Evolutionary conservation across 1,140 invertebrate species (phyloP), one percentile per base, ranked within the genome.

Genomic region (Pachypsylla venusta): DNA sequence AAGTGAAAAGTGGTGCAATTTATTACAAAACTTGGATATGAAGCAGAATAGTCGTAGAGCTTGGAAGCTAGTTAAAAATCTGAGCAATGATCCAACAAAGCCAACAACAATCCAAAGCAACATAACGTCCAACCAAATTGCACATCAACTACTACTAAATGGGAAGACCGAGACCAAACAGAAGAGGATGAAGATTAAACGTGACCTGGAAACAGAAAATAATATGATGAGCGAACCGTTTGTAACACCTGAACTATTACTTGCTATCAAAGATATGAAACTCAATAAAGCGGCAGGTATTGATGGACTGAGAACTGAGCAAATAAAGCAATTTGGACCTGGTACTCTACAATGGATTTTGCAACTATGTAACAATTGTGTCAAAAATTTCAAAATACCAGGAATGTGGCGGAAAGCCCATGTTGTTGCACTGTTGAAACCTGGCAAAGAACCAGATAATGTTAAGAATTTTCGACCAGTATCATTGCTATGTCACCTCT

Each of bases 401-500:
- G 25, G 20, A 14, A 14, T 24, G 55, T 60, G 7, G n/a, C 2
- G 25, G 2, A 27, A 59, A 28, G 48, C 61, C 25, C 28, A 54
- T 20, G 61, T 62, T 10, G 56, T 62, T 55, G 61, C 61, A n/a
- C 25, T 62, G 16, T 54, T 55, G 30, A 59, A 59, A 54, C 60
- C 60, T 39, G 60, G 60, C 7, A 61, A 61, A 59, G 57, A 25
- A 24, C 57, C 57, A 30, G 55, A 27, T 39, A 53, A 61, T 27
- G 60, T 57, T 39, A 59, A 53, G 24, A 61, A 59, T 19, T 61
- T 54, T 39, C 58, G 60, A 39, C 60, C 57, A 7, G 39, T 61
- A 16, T 61, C 57, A 28, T 57, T 59, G 26, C 59, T 62, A 56
- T 48, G 54, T 53, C 61, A 60, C 56, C 59, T 54, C 39, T 62